These are phyloP conservation scores for Triplophysa rosa DNA, from an alignment of 2,113 vertebrate species.

Conservation along the genomic window DNA sequence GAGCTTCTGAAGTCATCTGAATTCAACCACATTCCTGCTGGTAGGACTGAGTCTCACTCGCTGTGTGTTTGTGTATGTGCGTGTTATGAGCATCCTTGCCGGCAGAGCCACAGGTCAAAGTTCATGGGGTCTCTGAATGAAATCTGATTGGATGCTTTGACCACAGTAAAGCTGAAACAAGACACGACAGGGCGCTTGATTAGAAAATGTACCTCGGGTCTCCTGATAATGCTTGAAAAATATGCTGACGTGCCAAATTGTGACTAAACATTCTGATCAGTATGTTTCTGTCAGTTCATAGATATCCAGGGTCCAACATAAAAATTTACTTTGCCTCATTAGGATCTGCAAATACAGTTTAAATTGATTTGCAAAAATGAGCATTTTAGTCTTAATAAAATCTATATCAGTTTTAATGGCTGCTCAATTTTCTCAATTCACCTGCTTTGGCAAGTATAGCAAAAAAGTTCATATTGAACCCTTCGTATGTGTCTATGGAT, in stretches of 20 bases:
- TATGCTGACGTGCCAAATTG: no score
- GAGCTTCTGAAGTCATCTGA: conserved; percentile 64
- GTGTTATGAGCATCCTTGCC: neutral
- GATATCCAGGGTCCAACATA: no score
- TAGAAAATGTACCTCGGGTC: neutral
- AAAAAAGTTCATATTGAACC: neutral
- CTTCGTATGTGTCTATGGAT: conserved; percentile 44
- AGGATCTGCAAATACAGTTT: no score
- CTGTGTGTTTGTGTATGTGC: neutral
- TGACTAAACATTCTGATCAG: no score
- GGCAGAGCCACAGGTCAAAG: neutral
- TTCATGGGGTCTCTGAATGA: neutral
- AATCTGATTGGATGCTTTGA: neutral
- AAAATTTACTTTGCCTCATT: no score
- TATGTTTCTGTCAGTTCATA: no score
- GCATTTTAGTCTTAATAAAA: no score
- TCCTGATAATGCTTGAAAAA: neutral
- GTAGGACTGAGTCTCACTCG: conserved; percentile 53
- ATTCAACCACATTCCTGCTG: conserved; percentile 64
- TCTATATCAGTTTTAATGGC: no score
- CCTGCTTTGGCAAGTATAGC: neutral
- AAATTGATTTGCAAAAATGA: no score
- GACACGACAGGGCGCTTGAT: neutral
- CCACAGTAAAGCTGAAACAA: neutral
- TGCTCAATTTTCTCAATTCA: neutral